phyloP scores from a whole-genome alignment of 2,888 invertebrate species.

The Octodonta nipae region DNA sequence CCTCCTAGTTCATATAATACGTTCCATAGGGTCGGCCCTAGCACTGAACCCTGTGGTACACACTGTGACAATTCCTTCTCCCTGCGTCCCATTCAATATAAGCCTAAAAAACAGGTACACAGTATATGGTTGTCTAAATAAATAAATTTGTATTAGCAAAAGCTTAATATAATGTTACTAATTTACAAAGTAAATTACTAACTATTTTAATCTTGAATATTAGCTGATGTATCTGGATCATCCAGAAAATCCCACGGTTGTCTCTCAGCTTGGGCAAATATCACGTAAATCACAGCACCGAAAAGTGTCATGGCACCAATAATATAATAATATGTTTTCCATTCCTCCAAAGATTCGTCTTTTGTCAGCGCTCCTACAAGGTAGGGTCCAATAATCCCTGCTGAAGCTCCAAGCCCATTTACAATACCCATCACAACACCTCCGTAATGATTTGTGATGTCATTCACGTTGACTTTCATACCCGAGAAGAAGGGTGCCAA shows the following conservation, averaged over 20 bases:
- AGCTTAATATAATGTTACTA: too few relatives aligned
- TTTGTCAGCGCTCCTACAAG: conserved; percentile 7
- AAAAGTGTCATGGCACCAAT: conserved; percentile 2
- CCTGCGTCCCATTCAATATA: too few relatives aligned
- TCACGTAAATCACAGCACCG: conserved; percentile 2
- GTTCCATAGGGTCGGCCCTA: too few relatives aligned
- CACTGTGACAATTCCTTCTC: too few relatives aligned
- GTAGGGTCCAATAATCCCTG: conserved; percentile 9
- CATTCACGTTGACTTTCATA: conserved; percentile 12
- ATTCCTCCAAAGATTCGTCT: conserved; percentile 5
- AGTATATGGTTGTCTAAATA: too few relatives aligned
- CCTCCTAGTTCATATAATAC: too few relatives aligned
- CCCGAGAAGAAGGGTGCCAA: conserved; percentile 9
- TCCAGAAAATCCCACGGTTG: conserved; percentile 8
- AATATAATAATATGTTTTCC: conserved; percentile 8
- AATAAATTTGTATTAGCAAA: too few relatives aligned
- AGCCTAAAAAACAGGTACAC: too few relatives aligned
- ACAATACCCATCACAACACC: conserved; percentile 11
- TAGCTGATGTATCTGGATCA: too few relatives aligned
- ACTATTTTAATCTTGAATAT: too few relatives aligned
- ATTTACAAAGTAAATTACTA: too few relatives aligned
- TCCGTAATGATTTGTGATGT: conserved; percentile 8
- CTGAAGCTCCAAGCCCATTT: conserved; percentile 7
- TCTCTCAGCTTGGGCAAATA: conserved; percentile 8
- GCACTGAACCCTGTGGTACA: too few relatives aligned